A percentile compares a stretch with the other conserved stretches of the same genome.
Conservation (phyloP, 2,888 invertebrate species). For the Dicycla oo region DNA sequence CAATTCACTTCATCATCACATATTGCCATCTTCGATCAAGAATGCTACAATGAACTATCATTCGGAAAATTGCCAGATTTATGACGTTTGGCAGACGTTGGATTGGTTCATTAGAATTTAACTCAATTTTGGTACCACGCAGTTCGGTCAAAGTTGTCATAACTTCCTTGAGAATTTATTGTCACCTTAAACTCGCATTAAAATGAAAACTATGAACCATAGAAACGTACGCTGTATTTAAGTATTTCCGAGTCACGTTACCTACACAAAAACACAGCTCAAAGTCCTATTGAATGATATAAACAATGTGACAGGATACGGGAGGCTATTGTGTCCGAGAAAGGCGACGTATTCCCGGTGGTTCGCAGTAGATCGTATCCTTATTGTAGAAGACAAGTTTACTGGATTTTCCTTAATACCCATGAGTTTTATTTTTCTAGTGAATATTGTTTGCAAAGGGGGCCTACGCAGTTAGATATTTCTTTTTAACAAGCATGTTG, state of each 20-base stretch:
- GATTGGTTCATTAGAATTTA: constrained; percentile 25
- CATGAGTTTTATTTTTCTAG: constrained; percentile 31
- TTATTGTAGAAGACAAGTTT: constrained; percentile 40
- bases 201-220: constrained; percentile 11
- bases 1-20: background rate
- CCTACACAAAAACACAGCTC: constrained; percentile 22
- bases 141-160: constrained; percentile 26
- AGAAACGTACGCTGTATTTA: background rate
- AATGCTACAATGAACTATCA: constrained; percentile 14
- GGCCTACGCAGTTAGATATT: background rate
- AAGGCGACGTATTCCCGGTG: constrained; percentile 18
- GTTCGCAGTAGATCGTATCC: constrained; percentile 17
- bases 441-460: constrained; percentile 15
- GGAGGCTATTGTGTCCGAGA: constrained; percentile 36
- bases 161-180: constrained; percentile 11
- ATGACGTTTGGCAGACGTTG: constrained; percentile 18
- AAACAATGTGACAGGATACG: constrained; percentile 34
- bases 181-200: constrained; percentile 10
- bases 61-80: constrained; percentile 2
- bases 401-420: constrained; percentile 38
- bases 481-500: background rate
- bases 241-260: constrained; percentile 10
- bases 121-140: constrained; percentile 12
- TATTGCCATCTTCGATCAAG: background rate
- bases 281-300: constrained; percentile 17